Conservation (phyloP, 2,113 vertebrate genomes). For the Tylochromis polylepis region DNA sequence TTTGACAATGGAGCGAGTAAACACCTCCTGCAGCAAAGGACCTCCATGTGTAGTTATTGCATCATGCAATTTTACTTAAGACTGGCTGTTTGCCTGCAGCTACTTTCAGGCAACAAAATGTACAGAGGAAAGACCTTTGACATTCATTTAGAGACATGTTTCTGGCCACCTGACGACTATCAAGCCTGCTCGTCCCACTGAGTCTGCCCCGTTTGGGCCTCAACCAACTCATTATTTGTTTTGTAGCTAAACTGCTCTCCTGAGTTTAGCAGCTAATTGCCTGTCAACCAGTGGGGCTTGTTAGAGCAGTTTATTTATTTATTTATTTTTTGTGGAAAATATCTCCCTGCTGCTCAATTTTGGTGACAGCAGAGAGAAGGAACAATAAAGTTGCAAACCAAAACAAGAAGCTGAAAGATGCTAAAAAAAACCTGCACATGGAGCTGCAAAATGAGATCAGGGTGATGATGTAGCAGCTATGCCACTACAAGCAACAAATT, state of each 20-base stretch:
- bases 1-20: background rate
- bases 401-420: background rate
- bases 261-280: background rate
- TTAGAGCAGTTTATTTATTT: background rate
- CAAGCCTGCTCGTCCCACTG: background rate
- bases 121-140: background rate
- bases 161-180: background rate
- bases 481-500: background rate
- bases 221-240: background rate
- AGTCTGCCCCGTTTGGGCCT: background rate
- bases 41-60: background rate
- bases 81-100: background rate
- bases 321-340: background rate
- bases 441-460: background rate
- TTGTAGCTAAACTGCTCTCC: background rate
- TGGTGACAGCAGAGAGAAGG: background rate
- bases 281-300: background rate
- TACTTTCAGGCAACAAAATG: background rate
- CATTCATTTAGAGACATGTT: background rate
- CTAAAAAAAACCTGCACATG: background rate
- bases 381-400: background rate
- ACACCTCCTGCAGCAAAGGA: background rate
- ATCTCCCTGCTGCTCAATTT: background rate
- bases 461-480: background rate
- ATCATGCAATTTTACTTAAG: background rate